phyloP scores from a whole-genome alignment of 2,113 vertebrate species.

The Erinaceus europaeus region DNA sequence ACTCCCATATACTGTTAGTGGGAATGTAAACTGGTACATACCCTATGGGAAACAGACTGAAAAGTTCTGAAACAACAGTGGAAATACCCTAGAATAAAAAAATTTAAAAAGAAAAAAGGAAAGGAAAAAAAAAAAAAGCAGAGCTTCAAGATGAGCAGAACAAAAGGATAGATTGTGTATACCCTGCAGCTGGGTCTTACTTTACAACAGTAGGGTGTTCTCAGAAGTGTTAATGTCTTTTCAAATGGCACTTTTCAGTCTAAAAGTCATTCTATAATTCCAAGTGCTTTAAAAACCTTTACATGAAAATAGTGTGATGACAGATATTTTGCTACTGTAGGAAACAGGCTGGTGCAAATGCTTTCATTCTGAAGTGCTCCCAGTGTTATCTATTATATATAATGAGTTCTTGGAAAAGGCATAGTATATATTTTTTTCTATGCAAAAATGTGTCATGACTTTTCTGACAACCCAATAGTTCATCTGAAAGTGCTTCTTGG shows the following conservation, averaged over 20 bases:
- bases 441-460: no score
- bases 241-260: background rate
- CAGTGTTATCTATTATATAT: background rate
- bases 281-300: constrained; percentile 38
- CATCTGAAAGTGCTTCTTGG: background rate
- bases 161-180: constrained; percentile 27
- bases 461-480: no score
- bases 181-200: constrained; percentile 30
- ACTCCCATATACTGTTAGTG: no score
- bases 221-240: constrained; percentile 28
- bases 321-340: background rate
- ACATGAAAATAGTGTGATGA: constrained; percentile 27
- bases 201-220: constrained; percentile 22
- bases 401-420: no score
- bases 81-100: constrained; percentile 40
- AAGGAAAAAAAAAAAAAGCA: background rate
- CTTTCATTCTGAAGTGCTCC: background rate
- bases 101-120: no score
- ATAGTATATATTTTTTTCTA: no score
- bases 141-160: background rate
- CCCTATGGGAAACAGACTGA: no score
- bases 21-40: no score
- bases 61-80: no score
- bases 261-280: constrained; percentile 36
- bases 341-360: background rate